phyloP scores from a whole-genome alignment of 23 tunicate species.

The Phallusia fumigata region DNA sequence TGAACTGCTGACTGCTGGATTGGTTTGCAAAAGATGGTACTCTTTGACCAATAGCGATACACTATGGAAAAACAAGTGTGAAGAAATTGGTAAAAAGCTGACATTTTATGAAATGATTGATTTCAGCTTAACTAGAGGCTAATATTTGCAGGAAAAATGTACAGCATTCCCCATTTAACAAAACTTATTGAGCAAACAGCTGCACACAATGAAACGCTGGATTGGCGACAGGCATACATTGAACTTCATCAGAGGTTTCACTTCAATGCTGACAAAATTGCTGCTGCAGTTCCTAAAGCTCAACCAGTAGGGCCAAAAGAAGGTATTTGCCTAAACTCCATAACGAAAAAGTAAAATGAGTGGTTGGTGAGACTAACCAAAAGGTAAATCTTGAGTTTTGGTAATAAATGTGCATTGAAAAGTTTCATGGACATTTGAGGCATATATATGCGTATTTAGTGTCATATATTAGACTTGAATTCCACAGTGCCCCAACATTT shows the following conservation, averaged over 20 bases:
- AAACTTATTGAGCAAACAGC: constrained; percentile 38
- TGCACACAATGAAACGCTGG: constrained; percentile 52
- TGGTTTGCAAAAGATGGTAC: constrained; percentile 49
- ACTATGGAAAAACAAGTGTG: constrained; percentile 65
- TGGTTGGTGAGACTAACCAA: too few relatives aligned
- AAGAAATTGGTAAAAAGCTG: constrained; percentile 51
- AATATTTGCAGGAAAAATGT: constrained; percentile 14
- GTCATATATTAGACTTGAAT: too few relatives aligned
- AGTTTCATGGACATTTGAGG: too few relatives aligned
- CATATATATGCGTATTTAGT: too few relatives aligned
- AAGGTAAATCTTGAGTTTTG: too few relatives aligned
- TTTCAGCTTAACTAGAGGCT: neutral
- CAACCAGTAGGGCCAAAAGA: neutral
- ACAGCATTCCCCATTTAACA: constrained; percentile 34
- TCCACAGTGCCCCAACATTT: too few relatives aligned
- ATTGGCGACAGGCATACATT: constrained; percentile 66
- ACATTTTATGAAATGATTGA: neutral
- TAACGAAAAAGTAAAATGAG: too few relatives aligned
- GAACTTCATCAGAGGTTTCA: constrained; percentile 25
- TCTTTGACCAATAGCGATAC: constrained; percentile 21
- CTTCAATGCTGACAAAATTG: constrained; percentile 8
- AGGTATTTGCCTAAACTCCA: too few relatives aligned
- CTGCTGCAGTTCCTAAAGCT: neutral
- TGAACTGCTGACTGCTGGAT: constrained; percentile 28
- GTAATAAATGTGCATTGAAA: too few relatives aligned